Evolutionary conservation across 2,797 vertebrate species (phyloP), one percentile per base, ranked within the genome.

Genomic region (Spheniscus humboldti): DNA sequence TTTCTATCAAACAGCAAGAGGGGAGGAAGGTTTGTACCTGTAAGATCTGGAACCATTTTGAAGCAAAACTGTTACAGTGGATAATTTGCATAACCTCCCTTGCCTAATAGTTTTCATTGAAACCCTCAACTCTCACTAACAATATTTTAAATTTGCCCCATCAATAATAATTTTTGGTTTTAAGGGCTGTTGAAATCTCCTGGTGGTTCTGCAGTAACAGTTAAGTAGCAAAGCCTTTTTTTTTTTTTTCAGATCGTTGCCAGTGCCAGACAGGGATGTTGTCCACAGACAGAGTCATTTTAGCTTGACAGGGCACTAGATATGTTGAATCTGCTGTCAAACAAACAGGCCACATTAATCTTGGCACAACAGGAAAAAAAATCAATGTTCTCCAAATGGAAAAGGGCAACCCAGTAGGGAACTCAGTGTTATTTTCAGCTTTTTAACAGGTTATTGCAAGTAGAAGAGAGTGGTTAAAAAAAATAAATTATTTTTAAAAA

Each of bases 291-390:
- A 94, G 50, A 64, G 62, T 83, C 55, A 71, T 80, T 94, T 94
- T n/a, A 85, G 45, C 67, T 92, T 94, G 81, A 81, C 69, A 57
- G 30, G 68, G 85, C 87, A 63, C 76, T 68, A 78, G 79, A 88
- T 82, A 47, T 1, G 1, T 92, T 95, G 67, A 24, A 90, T 90
- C 87, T 93, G 68, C 95, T 96, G 73, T 91, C 92, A 95, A 37
- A 94, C 79, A 94, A 91, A 89, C 43, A 79, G 67, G 39, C 30
- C 72, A 71, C 56, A 83, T 96, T 96, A 92, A 94, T 96, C 89
- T 89, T 94, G 69, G 82, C 67, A 64, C 77, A 96, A 79, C 35
- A 79, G 79, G 55, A 31, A 75, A 91, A 95, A 95, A 90, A 73
- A 95, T 92, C 76, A 82, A 27, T 96, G 76, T 75, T 93, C 69